Base-by-base conservation (phyloP, 2,797 vertebrate species). In the Echeneis naucrates region DNA sequence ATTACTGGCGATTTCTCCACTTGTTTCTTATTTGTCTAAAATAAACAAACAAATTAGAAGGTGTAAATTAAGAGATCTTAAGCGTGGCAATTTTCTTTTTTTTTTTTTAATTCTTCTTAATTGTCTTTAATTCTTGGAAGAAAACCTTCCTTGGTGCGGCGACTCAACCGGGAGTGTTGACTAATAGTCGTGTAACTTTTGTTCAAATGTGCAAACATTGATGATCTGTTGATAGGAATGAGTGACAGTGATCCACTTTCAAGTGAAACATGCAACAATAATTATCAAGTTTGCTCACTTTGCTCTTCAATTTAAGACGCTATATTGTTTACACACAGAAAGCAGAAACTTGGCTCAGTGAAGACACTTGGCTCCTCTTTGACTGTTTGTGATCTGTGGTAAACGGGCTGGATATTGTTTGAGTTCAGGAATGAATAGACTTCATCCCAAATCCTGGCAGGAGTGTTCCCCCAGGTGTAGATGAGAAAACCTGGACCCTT, bases 371-470 rank as follows among this genome's bases (percentile, higher is more conserved):
- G 84, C 85, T 80, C 82, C 87, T 84, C 81, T 88, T 80, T 52
- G 68, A 37, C 77, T 80, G 75, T 74, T 84, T 78, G 79, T 80
- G 83, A 87, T 86, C 68, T 68, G 78, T 44, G 60, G 80, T 84
- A 72, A 90, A 87, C 77, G 77, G 23, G 32, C 64, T 82, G 63
- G 72, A 78, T 88, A 84, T 88, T 86, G 67, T 90, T 89, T 64
- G 70, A 83, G 79, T 87, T 66, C 44, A 76, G 76, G 45, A 86
- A 85, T 90, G 89, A 89, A 91, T 82, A 86, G 83, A 81, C 73
- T 82, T 88, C 83, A 89, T 82, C 69, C 72, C n/a, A 13, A 78
- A 79, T 83, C 65, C 88, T 90, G 89, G 89, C 91, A 89, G 80
- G 42, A 81, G 81, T 12, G 40, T 75, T 86, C 35, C 70, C 3